Evolutionary conservation across 1,140 invertebrate genomes (phyloP), one percentile per base, ranked within the genome.

Genomic region (Hestina assimilis): DNA sequence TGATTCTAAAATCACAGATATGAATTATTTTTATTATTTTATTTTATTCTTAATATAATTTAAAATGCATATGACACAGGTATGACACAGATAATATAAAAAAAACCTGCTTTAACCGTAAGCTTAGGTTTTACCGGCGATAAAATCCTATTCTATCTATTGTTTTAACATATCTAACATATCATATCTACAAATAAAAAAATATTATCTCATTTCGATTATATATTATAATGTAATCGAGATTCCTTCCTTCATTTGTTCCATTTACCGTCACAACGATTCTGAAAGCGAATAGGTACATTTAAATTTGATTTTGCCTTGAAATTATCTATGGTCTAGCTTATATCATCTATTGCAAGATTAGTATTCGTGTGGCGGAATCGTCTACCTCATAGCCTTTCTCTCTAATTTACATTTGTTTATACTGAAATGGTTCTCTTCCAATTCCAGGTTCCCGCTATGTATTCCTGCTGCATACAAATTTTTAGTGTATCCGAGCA

Each of bases 391-490:
- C 46, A 50, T 53, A 42, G 54, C 56, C 65, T 67, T 66, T 66
- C 60, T 63, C 57, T 48, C 26, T 31, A 57, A 66, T 63, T 60
- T 60, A 56, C 65, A 63, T 67, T 57, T 57, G 54, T 53, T 48
- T 57, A 52, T 43, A 56, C 29, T 31, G 31, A 56, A 62, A 63
- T 63, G 26, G 41, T 26, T 29, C 45, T 41, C 26, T 12, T 52
- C 23, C 42, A 14, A 53, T 53, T 53, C 35, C 50, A 31, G 50
- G 48, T 28, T 47, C 33, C 33, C 20, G 33, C 31, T 24, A 24
- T 41, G 23, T 45, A 24, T 45, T 42, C 20, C 24, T 35, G 20
- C 47, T 33, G 57, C 57, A 48, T 53, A 46, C 48, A 45, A 45
- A 56, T 47, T 47, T 15, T 56, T 45, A 56, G 38, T 47, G 4